These are phyloP conservation scores for Cylas formicarius DNA, from an alignment of 1,140 invertebrate genomes.

Conservation along the genomic window DNA sequence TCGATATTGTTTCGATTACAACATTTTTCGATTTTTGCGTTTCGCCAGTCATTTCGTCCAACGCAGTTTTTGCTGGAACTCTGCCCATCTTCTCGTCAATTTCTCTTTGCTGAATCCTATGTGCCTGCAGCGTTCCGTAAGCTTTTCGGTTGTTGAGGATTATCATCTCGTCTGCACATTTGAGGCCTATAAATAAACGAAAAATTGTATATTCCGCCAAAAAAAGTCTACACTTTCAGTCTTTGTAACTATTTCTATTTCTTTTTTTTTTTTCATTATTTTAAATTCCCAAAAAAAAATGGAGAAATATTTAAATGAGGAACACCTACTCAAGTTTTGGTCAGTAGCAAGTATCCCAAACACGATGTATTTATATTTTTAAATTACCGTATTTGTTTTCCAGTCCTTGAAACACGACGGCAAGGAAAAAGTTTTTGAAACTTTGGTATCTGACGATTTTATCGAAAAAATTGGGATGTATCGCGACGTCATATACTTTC, in stretches of 20 bases:
- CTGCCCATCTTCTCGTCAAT: slow-evolving; percentile 45
- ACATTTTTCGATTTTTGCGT: slow-evolving; percentile 31
- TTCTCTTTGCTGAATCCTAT: slow-evolving; percentile 63
- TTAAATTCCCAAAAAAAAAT: no score
- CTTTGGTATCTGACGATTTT: slow-evolving; percentile 60
- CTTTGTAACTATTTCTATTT: no score
- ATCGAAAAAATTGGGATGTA: slow-evolving; percentile 63
- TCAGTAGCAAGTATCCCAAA: no score
- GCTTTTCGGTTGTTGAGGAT: slow-evolving; percentile 54
- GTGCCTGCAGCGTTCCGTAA: slow-evolving; percentile 64
- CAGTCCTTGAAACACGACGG: slow-evolving; percentile 65
- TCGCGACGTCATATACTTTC: slow-evolving; percentile 68
- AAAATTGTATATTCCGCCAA: no score
- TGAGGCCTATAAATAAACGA: slow-evolving; percentile 42
- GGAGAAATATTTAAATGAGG: no score
- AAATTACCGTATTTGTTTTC: slow-evolving; percentile 63
- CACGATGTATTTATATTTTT: no score
- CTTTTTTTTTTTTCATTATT: no score
- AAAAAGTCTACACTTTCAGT: no score
- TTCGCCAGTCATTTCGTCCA: slow-evolving; percentile 44
- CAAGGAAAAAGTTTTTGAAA: slow-evolving; percentile 69
- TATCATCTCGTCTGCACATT: slow-evolving; percentile 53
- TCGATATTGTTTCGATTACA: slow-evolving; percentile 26
- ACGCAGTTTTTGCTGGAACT: slow-evolving; percentile 11
- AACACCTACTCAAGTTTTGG: no score